Percentiles rank a stretch among this genome's conserved stretches.
Conservation (phyloP, 2,888 invertebrate genomes). For the Hirtodrosophila histrioides region DNA sequence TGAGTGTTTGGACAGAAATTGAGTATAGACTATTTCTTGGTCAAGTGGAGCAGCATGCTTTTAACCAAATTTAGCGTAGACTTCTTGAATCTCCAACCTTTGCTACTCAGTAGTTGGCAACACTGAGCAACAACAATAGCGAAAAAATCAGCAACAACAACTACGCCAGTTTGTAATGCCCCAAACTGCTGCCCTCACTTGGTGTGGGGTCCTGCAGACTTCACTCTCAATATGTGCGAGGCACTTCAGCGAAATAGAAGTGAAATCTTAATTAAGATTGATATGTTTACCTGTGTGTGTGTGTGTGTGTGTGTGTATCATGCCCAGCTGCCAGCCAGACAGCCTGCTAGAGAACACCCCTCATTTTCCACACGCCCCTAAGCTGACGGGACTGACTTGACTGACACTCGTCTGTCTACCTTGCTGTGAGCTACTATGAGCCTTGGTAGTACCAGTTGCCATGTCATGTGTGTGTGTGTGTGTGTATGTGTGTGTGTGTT, state of each 20-base stretch:
- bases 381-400: conserved; percentile 29
- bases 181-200: conserved; percentile 6
- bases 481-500: conserved; percentile 3
- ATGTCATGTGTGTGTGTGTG: no score
- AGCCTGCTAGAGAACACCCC: conserved; percentile 1
- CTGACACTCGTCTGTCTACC: conserved; percentile 48
- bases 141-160: conserved; percentile 43
- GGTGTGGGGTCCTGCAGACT: conserved; percentile 9
- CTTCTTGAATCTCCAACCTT: no score
- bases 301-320: conserved; percentile 34
- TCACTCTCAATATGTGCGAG: conserved; percentile 44
- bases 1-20: no score
- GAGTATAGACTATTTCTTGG: no score
- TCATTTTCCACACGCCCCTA: conserved; percentile 10
- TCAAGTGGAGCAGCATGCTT: no score
- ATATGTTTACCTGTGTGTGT: conserved; percentile 68
- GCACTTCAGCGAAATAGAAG: conserved; percentile 63
- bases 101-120: no score
- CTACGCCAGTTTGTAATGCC: conserved; percentile 21
- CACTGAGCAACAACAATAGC: conserved; percentile 12
- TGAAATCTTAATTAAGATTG: conserved; percentile 83
- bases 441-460: no score
- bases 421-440: background rate
- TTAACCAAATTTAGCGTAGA: no score
- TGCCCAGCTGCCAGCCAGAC: conserved; percentile 27